Evolutionary conservation across 2,113 vertebrate species (phyloP).

Genomic region (Paradoxurus hermaphroditus): DNA sequence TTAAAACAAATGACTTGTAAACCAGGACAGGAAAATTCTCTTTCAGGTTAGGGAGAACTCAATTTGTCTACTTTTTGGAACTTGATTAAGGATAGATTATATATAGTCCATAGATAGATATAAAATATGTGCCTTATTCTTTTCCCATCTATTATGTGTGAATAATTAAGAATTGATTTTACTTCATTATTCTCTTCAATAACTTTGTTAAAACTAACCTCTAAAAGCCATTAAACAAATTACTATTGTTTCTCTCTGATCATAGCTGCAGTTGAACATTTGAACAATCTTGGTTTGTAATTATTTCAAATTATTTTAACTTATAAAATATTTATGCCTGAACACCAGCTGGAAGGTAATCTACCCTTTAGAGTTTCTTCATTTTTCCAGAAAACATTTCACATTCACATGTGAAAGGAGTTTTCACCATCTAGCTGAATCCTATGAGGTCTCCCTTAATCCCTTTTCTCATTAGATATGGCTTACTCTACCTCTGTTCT

Average conservation of each 20-base stretch:
- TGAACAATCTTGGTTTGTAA: background rate
- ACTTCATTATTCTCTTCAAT: background rate
- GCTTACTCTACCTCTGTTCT: background rate
- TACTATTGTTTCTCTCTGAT: constrained; percentile 1
- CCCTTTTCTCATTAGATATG: background rate
- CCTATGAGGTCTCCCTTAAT: background rate
- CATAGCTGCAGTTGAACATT: background rate
- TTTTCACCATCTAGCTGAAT: background rate
- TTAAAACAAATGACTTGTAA: background rate
- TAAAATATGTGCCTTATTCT: background rate
- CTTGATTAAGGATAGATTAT: constrained; percentile 1
- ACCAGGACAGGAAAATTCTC: constrained; percentile 8
- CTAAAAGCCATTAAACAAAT: background rate
- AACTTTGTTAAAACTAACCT: background rate
- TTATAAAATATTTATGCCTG: background rate
- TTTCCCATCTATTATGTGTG: constrained; percentile 10
- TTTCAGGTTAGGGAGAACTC: constrained; percentile 7
- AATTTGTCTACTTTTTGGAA: background rate
- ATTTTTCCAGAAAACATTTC: background rate
- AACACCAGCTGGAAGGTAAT: background rate
- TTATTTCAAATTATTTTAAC: constrained; percentile 13
- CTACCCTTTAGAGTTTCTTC: background rate
- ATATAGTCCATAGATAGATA: background rate
- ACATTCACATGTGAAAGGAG: background rate
- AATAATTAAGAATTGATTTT: constrained; percentile 39